Conservation (phyloP, 2,888 invertebrate species). For the Eupithecia inturbata region DNA sequence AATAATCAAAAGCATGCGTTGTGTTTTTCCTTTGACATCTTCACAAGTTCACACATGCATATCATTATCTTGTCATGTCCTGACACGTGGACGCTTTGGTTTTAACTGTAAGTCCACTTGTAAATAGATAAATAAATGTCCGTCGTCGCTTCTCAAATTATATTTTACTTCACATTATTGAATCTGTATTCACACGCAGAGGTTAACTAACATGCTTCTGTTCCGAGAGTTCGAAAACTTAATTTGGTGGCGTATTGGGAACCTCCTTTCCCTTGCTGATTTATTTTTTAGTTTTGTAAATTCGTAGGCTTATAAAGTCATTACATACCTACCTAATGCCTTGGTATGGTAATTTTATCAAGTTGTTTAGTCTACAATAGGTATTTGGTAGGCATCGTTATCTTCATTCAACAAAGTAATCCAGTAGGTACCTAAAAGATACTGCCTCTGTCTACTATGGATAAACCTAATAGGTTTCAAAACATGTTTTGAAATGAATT, state of each 20-base stretch:
- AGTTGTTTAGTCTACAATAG: constrained; percentile 7
- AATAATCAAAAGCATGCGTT: constrained; percentile 21
- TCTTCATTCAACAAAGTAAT: constrained; percentile 1
- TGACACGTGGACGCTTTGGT: too few species aligned
- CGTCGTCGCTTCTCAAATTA: constrained; percentile 19
- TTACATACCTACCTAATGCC: neutral
- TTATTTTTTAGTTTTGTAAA: neutral
- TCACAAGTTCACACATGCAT: too few species aligned
- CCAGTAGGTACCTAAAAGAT: neutral
- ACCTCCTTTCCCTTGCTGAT: neutral
- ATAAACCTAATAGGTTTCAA: constrained; percentile 29
- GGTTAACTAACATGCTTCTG: constrained; percentile 10
- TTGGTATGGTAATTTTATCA: constrained; percentile 7
- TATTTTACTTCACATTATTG: constrained; percentile 23
- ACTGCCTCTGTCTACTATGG: neutral
- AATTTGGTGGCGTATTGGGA: neutral
- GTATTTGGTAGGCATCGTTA: neutral
- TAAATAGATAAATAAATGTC: too few species aligned
- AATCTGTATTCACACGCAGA: constrained; percentile 9
- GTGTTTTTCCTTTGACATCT: constrained; percentile 29
- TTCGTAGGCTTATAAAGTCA: neutral
- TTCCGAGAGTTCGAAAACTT: constrained; percentile 9
- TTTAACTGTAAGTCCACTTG: too few species aligned
- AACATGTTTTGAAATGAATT: constrained; percentile 43
- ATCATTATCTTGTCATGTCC: constrained; percentile 24